phyloP scores from a whole-genome alignment of 2,113 vertebrate species.

The Pavo muticus region DNA sequence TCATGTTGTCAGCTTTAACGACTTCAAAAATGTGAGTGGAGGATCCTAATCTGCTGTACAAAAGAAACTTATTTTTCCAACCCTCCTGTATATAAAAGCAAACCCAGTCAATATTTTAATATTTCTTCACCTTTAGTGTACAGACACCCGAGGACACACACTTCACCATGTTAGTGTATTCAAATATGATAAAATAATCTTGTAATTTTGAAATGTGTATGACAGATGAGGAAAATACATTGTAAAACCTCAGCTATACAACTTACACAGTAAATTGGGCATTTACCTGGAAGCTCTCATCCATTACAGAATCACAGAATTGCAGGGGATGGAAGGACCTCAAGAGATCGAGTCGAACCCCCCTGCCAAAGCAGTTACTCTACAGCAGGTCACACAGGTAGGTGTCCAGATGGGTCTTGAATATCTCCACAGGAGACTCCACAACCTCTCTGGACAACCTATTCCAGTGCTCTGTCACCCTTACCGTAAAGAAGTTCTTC shows the following conservation, averaged over 20 bases:
- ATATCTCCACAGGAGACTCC: too few species aligned
- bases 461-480: too few species aligned
- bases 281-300: neutral
- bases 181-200: neutral
- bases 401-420: too few species aligned
- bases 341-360: too few species aligned
- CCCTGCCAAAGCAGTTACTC: too few species aligned
- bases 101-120: neutral
- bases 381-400: too few species aligned
- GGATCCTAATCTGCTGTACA: neutral
- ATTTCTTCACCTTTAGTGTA: neutral
- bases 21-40: neutral
- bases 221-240: neutral
- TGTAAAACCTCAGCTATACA: neutral
- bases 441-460: too few species aligned
- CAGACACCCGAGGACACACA: neutral
- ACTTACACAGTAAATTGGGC: neutral
- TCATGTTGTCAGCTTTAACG: neutral
- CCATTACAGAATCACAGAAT: neutral
- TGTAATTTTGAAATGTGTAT: neutral
- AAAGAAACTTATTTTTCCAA: neutral
- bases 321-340: too few species aligned
- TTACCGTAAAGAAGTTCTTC: too few species aligned
- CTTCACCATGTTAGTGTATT: neutral
- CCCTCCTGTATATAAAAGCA: neutral